Base-by-base conservation (phyloP, 1,140 invertebrate genomes). In the Diplogasteroides magnus region DNA sequence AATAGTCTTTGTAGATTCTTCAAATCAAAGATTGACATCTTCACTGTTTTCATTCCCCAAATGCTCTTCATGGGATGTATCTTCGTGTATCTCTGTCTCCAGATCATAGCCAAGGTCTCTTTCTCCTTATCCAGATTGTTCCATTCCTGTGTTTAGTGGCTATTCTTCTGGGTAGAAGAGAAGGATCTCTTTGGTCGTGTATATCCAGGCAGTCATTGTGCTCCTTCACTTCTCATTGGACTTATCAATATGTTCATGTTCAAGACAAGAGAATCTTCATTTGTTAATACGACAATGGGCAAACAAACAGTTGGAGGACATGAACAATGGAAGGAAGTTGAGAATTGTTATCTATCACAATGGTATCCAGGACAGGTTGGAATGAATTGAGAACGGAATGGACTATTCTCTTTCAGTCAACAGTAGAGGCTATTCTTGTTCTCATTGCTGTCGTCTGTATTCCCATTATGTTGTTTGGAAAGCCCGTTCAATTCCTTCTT, bases 1-100 rank as follows among this genome's bases (percentile, higher is more conserved):
- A n/a, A n/a, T n/a, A n/a, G n/a, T 48, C 25, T 72, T 6, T 77
- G 59, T 55, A 80, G 77, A 28, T 82, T 75, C 72, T 80, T 81
- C 65, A 75, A 80, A 61, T 82, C 79, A 6, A 75, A 76, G 59
- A 82, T 82, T 61, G 91, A 90, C 79, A 90, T 98, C 61, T 80
- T 95, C 72, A 88, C 93, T 74, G 91, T 97, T 84, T 98, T 97
- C 84, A 84, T 97, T 64, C 95, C 95, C 2, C 92, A 97, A 86
- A 83, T 98, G 23, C 83, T 98, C 32, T 97, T 98, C 86, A 86
- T 98, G 66, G 79, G 89, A 31, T 87, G 90, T 32, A 88, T 98
- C 48, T 98, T 98, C 87, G 89, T 91, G 57, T 98, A 97, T 86
- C 88, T 98, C 87, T 90, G 93, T 56, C 87, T 91, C 72, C 88